Conservation (phyloP, 2,113 vertebrate genomes). For the Zosterops japonicus region DNA sequence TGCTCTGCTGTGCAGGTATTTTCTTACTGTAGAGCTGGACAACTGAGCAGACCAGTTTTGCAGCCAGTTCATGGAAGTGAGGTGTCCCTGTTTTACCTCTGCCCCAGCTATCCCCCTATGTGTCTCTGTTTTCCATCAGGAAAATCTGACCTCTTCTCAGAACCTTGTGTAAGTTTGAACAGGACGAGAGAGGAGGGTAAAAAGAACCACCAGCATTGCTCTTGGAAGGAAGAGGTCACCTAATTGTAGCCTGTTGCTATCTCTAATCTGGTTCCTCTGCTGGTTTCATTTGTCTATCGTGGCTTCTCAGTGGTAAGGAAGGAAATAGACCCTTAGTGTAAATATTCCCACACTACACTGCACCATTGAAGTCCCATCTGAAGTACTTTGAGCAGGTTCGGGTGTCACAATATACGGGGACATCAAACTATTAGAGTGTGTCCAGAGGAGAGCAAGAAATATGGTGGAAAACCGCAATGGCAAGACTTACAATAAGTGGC, state of each 20-base stretch:
- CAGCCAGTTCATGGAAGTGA: accelerated
- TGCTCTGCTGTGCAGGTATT: background rate
- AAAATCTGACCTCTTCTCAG: background rate
- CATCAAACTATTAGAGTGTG: background rate
- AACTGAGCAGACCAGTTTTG: background rate
- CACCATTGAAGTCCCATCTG: accelerated
- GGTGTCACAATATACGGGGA: no score
- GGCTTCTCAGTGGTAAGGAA: background rate
- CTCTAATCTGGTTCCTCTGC: background rate
- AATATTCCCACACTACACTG: background rate
- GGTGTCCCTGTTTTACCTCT: background rate
- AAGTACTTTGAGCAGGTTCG: background rate
- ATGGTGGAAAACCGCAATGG: accelerated
- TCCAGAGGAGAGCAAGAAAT: background rate
- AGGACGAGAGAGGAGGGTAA: background rate
- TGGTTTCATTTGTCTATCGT: background rate
- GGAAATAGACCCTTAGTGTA: background rate
- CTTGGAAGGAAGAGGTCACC: background rate
- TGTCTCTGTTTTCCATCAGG: background rate
- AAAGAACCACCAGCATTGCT: background rate
- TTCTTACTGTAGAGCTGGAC: accelerated
- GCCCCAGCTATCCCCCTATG: accelerated
- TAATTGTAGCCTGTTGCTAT: background rate
- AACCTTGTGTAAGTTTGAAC: background rate
- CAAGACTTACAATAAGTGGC: accelerated